Evolutionary conservation across 2,797 vertebrate genomes (phyloP), one percentile per base, ranked within the genome.

Genomic region (Sarcoramphus papa): DNA sequence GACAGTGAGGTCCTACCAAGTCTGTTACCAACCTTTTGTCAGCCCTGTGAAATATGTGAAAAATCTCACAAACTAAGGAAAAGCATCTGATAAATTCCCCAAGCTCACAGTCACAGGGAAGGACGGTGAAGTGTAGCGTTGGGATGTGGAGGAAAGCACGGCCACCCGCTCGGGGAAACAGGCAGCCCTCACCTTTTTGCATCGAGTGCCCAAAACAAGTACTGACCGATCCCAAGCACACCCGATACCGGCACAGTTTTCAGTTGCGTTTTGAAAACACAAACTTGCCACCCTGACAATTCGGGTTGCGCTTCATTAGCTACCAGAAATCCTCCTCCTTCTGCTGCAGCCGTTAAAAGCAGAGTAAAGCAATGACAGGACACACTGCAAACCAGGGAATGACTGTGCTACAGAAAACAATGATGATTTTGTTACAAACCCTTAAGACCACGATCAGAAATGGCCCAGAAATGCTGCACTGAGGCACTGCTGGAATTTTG

Each of bases 1-100:
- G 43, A 9, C 10, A 21, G 8, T 0, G 18, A 45, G 30, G 24
- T 54, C 54, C 19, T 35, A 47, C 15, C 0, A 0, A 69, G 9
- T 4, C 28, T 25, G 10, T 30, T 19, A 51, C 10, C 33, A 20
- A 20, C 12, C 31, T 62, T 79, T 35, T 12, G 17, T 23, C 75
- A 81, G 17, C 15, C 22, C 31, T 5, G 12, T 2, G 24, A 81
- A 77, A 54, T 3, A 22, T 0, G 6, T 20, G 40, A 67, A 30
- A 63, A 69, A 47, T 27, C 70, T 50, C 62, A 70, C 22, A 31
- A 54, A 10, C n/a, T 19, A 41, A 20, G 23, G 28, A 45, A 50
- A 95, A 40, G 13, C 0, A 2, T 3, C 30, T 40, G 63, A 69
- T 14, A 15, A 68, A 50, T 28, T 9, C 69, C 60, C 35, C 31